Base-by-base conservation (phyloP, 2,797 vertebrate species). In the Danio aesculapii region DNA sequence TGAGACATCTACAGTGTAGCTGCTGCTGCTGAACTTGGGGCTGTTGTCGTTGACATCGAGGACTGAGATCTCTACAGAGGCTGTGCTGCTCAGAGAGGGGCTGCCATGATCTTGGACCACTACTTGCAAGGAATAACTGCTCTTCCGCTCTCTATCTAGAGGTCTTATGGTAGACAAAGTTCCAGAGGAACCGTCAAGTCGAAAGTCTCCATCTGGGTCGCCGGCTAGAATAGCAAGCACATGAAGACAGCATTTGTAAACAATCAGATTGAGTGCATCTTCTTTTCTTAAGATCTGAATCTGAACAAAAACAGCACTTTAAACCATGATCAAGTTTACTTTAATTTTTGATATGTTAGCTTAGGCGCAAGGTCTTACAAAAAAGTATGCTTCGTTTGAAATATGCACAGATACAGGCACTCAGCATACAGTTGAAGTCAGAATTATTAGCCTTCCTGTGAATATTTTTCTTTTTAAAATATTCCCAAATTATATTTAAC, bases 1-100 rank as follows among this genome's bases (percentile, higher is more conserved):
- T 0, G 96, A 93, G 63, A 98, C 91, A 41, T 98, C 97, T 1
- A 94, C 89, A 0, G 78, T 75, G 75, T 97, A 99, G 83, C 92
- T 87, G 17, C 88, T 87, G 70, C 91, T 93, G 43, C 88, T 85
- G 46, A 99, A 99, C 13, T 84, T 82, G 0, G 98, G 98, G 2
- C 91, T 93, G 1, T 99, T 97, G 91, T 99, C 98, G 12, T 99
- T 99, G 43, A 98, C 92, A 61, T 99, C 98, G 85, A 99, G 83
- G 69, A 99, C 96, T 8, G 76, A 90, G 68, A 99, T 93, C 0
- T 90, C 90, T 85, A 99, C 93, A 0, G 89, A 92, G 70, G 94
- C 91, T 7, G 92, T 95, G 59, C 95, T 92, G 75, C 96, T 97
- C 68, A 94, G 94, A 0, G 94, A 84, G 0, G 97, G 96, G 8